Evolutionary conservation across 64 coral and sea anemone genomes (phyloP), one percentile per base, ranked within the genome.

Genomic region (Montipora efflorescens): DNA sequence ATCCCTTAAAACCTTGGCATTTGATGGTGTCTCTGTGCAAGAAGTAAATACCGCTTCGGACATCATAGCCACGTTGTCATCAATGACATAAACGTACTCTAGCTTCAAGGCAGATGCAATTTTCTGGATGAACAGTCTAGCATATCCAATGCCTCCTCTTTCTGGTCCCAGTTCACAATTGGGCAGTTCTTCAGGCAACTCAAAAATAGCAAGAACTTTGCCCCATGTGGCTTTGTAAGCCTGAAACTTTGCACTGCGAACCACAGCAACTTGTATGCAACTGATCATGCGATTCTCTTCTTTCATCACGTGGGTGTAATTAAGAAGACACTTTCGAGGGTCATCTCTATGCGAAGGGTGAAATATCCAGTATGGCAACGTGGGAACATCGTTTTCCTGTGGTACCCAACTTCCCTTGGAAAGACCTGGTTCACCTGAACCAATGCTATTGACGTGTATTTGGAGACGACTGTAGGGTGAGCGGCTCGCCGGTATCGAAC

Each of bases 41-140:
- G 67, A 73, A 10, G 11, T 76, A 23, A 58, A 74, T 77, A 61
- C 48, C n/a, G 13, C 75, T 43, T 89, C n/a, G 11, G 52, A 59
- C 75, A 89, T 76, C 52, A 76, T 22, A 22, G 47, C 75, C 49
- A 44, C 58, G 50, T 61, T 77, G 71, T 59, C 28, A 47, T 92
- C 91, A 5, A 86, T 78, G 52, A 92, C 67, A 44, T 86, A 92
- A 55, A 86, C n/a, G 81, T 92, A 87, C 49, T 92, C 91, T 28
- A 87, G 67, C 23, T 92, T 87, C 48, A 92, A 46, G 10, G 25
- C 43, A 67, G 28, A 78, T 6, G 81, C 81, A 7, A 92, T 45
- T 74, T 92, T 85, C 51, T 92, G 91, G 66, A 92, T 92, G 25
- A 92, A 92, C 16, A 92, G 67, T 15, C 91, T 82, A 13, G 91